Conservation (phyloP, 2,113 vertebrate species). For the Hippocampus guttulatus region DNA sequence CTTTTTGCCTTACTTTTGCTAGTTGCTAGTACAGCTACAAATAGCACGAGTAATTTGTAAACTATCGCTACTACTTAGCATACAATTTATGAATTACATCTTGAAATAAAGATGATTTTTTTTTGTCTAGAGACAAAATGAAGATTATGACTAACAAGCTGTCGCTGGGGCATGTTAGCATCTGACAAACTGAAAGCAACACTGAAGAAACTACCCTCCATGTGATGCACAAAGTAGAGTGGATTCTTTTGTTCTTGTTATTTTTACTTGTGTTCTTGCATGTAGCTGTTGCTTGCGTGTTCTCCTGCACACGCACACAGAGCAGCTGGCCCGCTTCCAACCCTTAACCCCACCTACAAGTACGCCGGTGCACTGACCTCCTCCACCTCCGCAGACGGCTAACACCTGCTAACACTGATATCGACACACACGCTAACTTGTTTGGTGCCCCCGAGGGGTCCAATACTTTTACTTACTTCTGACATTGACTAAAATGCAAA, state of each 20-base stretch:
- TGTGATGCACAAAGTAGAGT: not conserved
- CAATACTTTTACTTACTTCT: not conserved
- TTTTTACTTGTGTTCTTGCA: not conserved
- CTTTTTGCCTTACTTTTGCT: too few relatives aligned
- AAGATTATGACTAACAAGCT: not conserved
- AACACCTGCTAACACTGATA: not conserved
- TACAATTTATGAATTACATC: too few relatives aligned
- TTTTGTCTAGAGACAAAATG: too few relatives aligned
- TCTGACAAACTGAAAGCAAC: not conserved
- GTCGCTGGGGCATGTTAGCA: not conserved
- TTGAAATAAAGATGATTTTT: too few relatives aligned
- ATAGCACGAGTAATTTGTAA: too few relatives aligned
- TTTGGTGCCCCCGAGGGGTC: not conserved
- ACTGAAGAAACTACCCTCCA: not conserved
- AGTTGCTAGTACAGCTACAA: too few relatives aligned
- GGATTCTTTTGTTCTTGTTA: not conserved
- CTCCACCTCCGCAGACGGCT: constrained; percentile 14
- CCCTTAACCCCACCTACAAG: constrained; percentile 44
- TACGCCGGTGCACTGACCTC: constrained; percentile 24
- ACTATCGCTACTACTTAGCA: too few relatives aligned
- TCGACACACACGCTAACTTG: not conserved
- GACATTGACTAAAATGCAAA: not conserved
- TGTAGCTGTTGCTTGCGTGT: not conserved
- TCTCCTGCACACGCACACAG: constrained; percentile 10
- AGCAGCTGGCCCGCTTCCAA: constrained; percentile 53